Evolutionary conservation across 2,888 invertebrate genomes (phyloP).

Genomic region (Allophyes oxyacanthae): DNA sequence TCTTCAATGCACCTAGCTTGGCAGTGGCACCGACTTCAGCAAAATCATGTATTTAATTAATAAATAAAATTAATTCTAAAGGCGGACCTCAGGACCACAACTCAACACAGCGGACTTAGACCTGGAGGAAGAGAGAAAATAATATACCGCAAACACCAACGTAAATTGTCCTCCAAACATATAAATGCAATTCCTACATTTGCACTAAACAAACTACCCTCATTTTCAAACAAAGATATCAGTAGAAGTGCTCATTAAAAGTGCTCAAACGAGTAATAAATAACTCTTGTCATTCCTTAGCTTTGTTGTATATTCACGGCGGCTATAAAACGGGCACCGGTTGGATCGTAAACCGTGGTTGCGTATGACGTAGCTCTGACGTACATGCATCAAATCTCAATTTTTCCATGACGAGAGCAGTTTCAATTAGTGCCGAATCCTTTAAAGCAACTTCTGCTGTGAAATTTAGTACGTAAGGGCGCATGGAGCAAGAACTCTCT

Average conservation of each 20-base stretch:
- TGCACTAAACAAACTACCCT: conserved; percentile 8
- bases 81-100: no score
- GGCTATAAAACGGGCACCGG: conserved; percentile 40
- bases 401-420: neutral
- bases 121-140: no score
- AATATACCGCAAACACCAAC: no score
- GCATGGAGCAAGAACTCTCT: no score
- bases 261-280: conserved; percentile 36
- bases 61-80: no score
- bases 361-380: conserved; percentile 1
- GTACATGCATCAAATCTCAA: neutral
- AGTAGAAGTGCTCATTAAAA: conserved; percentile 35
- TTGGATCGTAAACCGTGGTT: conserved; percentile 42
- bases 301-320: conserved; percentile 52
- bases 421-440: neutral
- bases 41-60: no score
- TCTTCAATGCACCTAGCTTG: no score
- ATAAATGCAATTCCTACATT: neutral
- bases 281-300: conserved; percentile 22
- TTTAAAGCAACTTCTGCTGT: no score
- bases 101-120: no score
- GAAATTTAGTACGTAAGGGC: no score
- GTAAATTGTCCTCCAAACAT: no score
- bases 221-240: conserved; percentile 16
- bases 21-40: no score